Percentiles rank a stretch among this genome's conserved stretches.
Conservation (phyloP, 2,113 vertebrate genomes). For the Porphyrio hochstetteri region DNA sequence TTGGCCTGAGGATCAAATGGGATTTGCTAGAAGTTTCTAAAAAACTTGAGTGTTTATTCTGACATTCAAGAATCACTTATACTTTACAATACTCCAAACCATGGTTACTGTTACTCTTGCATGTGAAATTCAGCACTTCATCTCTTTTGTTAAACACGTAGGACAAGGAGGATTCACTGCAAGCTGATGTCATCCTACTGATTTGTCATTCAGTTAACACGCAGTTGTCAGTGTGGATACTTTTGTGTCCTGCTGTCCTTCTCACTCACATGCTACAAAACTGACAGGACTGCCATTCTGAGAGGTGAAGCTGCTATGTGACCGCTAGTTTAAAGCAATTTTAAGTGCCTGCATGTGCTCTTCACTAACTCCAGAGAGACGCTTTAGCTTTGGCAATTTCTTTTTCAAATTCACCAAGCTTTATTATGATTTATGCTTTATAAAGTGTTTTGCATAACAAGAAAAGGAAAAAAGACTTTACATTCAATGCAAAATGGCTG, state of each 20-base stretch:
- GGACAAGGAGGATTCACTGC: not conserved
- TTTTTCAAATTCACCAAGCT: not conserved
- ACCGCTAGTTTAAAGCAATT: not conserved
- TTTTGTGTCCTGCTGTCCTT: not conserved
- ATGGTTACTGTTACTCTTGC: not conserved
- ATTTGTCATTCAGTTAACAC: not conserved
- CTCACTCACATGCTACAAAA: not conserved
- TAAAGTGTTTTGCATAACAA: not conserved
- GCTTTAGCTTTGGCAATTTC: constrained; percentile 13
- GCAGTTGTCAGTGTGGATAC: not conserved
- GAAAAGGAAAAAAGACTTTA: not conserved
- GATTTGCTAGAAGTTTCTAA: not conserved
- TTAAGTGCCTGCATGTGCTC: not conserved
- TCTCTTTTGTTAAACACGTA: not conserved
- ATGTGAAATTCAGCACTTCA: not conserved
- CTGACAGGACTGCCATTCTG: not conserved
- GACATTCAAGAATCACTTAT: not conserved
- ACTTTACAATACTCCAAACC: not conserved
- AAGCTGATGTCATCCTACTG: not conserved
- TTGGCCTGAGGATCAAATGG: not conserved
- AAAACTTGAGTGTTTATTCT: not conserved
- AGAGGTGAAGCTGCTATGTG: not conserved
- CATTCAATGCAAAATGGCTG: not conserved
- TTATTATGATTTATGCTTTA: constrained; percentile 26
- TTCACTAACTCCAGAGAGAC: constrained; percentile 18